Conservation (phyloP, 1,140 invertebrate species). For the Apis florea region DNA sequence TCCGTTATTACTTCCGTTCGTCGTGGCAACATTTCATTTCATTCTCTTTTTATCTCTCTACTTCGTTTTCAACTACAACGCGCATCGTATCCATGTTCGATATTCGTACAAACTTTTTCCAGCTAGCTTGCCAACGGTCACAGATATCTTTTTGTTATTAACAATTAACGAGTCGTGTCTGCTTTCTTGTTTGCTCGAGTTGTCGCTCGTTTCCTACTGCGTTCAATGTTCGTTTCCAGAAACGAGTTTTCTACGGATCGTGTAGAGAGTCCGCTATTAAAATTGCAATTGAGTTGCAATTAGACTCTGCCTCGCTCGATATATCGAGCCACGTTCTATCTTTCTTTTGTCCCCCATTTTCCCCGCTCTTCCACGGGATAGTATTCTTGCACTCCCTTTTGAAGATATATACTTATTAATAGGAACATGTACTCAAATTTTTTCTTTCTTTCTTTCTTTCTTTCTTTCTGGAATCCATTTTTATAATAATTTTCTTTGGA, state of each 20-base stretch:
- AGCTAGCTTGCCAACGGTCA: too few relatives aligned
- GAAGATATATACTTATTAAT: too few relatives aligned
- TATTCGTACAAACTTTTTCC: neutral
- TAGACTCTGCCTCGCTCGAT: constrained; percentile 24
- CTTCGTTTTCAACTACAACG: neutral
- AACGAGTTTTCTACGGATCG: constrained; percentile 27
- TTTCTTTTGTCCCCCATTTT: neutral
- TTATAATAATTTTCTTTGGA: too few relatives aligned
- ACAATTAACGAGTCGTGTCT: constrained; percentile 33
- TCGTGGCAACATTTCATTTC: too few relatives aligned
- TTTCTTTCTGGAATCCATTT: too few relatives aligned
- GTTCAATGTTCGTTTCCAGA: constrained; percentile 7
- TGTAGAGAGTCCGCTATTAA: constrained; percentile 33
- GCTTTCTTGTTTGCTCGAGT: constrained; percentile 18
- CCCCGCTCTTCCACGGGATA: neutral
- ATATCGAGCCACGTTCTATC: neutral
- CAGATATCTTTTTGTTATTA: constrained; percentile 1
- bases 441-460: too few relatives aligned
- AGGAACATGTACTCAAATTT: too few relatives aligned
- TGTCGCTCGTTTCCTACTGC: constrained; percentile 21
- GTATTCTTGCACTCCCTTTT: too few relatives aligned
- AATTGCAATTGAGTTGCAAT: constrained; percentile 42
- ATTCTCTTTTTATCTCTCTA: neutral
- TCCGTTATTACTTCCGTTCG: too few relatives aligned
- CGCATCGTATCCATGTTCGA: neutral